Evolutionary conservation across 2,113 vertebrate genomes (phyloP).

Genomic region (Bostrychus sinensis): DNA sequence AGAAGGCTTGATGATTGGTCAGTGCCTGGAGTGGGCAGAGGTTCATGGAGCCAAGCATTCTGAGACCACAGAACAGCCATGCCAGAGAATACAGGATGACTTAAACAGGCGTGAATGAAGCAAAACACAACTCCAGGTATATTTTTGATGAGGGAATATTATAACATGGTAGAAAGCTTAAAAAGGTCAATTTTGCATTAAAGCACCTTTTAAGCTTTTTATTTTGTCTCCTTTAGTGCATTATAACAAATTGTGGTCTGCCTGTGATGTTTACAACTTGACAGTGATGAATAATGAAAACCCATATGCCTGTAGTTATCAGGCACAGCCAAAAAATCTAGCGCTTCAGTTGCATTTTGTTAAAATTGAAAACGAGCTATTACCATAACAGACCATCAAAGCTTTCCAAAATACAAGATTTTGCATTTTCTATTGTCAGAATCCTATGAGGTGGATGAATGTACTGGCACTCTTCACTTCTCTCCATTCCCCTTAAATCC

Average conservation of each 20-base stretch:
- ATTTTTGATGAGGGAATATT: too few species aligned
- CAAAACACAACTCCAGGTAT: too few species aligned
- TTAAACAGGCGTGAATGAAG: too few species aligned
- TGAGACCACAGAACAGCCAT: too few species aligned
- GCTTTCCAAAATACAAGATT: conserved; percentile 5
- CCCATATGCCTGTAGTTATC: not conserved
- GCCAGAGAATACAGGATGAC: too few species aligned
- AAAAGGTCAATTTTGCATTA: too few species aligned
- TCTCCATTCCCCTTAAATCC: conserved; percentile 11
- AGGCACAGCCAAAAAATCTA: not conserved
- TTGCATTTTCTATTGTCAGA: not conserved
- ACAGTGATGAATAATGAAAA: not conserved
- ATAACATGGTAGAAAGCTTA: too few species aligned
- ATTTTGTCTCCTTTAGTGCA: not conserved
- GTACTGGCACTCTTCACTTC: not conserved
- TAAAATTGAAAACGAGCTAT: not conserved
- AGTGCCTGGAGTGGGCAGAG: too few species aligned
- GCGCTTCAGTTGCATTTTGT: not conserved
- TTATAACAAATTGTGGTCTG: not conserved
- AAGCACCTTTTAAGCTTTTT: too few species aligned
- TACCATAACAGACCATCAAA: conserved; percentile 5
- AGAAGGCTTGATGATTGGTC: too few species aligned
- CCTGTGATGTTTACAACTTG: not conserved
- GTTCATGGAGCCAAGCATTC: too few species aligned
- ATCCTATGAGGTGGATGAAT: not conserved